Percentiles rank a stretch among this genome's conserved stretches.
These are phyloP conservation scores for Diadophis punctatus DNA, from an alignment of 2,113 vertebrate genomes.

Conservation along the genomic window DNA sequence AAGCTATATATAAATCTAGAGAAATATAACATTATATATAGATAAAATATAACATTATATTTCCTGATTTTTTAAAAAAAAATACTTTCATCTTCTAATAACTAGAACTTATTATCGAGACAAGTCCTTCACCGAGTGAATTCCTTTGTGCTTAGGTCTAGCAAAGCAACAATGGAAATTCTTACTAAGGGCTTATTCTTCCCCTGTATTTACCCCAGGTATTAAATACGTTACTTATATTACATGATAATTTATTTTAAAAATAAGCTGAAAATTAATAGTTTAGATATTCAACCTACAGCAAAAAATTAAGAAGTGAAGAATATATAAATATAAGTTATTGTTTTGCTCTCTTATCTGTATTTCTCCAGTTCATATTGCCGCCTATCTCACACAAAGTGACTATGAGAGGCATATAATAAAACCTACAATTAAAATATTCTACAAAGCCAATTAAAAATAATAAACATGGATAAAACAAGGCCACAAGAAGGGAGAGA, in stretches of 20 bases:
- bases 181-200: background rate
- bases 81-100: background rate
- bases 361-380: background rate
- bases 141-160: background rate
- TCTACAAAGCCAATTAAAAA: no score
- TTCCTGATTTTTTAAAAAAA: background rate
- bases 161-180: background rate
- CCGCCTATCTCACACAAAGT: background rate
- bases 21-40: background rate
- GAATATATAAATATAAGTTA: background rate
- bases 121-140: background rate
- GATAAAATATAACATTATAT: background rate
- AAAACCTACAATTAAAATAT: no score
- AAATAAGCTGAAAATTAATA: background rate
- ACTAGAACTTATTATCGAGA: background rate
- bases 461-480: no score
- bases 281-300: background rate
- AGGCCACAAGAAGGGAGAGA: no score
- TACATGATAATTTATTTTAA: background rate
- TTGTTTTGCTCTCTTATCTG: background rate
- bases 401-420: no score
- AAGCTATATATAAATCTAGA: background rate
- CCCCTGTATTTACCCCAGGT: background rate
- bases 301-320: background rate
- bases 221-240: background rate